Evolutionary conservation across 2,888 invertebrate species (phyloP), one percentile per base, ranked within the genome.

Genomic region (Tetheella fluctuosa): DNA sequence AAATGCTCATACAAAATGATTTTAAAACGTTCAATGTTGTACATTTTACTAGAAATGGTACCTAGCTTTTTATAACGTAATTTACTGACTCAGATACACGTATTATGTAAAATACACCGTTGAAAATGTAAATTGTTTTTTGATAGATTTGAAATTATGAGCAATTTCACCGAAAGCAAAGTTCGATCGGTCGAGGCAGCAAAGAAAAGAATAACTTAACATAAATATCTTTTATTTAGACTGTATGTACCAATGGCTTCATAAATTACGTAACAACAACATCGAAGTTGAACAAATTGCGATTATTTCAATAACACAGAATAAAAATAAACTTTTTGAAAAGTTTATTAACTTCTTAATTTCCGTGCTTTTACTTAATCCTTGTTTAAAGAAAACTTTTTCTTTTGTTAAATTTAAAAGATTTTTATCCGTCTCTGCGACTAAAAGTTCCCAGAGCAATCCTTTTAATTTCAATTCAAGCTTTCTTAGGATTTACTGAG

Each of bases 161-260:
- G 42, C 17, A 42, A 42, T 42, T 42, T 42, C 15, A 42, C n/a
- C 17, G 20, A 48, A 48, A 20, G 39, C 48, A 20, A 20, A 48
- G 17, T 7, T 48, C 48, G 48, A 48, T 48, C 48, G 20, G 48
- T 1, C 48, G 20, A 20, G 15, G 48, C 48, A 48, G 20, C 20
- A 48, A 48, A 42, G 42, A 42, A 42, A 39, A 20, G 48, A n/a
- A 48, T 48, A 48, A 48, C 20, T 48, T 48, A 48, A 48, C 48
- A 48, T 48, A 48, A 48, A 48, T 48, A 20, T 20, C 20, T 48
- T 20, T 20, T 48, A 48, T 20, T 48, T 48, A 48, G 39, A n/a
- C 39, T n/a, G 15, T 39, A 39, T n/a, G 10, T 37, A 2, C 15
- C 4, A 37, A 0, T 39, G 39, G n/a, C n/a, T 39, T 39, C 39